Evolutionary conservation across 1,140 invertebrate species (phyloP).

Genomic region (Zaprionus africanus): DNA sequence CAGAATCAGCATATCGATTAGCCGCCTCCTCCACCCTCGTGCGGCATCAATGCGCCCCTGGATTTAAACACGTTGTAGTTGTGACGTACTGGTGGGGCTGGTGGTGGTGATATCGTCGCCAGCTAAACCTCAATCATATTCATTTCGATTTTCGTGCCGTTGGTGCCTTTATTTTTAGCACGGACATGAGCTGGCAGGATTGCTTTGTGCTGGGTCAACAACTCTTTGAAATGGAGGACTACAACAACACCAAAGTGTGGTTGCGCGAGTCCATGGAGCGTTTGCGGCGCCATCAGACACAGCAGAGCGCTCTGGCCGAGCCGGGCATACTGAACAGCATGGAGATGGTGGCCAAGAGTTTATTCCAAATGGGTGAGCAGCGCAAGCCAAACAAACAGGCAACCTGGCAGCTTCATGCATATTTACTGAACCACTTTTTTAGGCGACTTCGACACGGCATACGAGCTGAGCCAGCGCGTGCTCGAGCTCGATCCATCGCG

Average conservation of each 20-base stretch:
- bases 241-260: slow-evolving; percentile 97
- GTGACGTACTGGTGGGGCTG: slow-evolving; percentile 8
- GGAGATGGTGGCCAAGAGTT: slow-evolving; percentile 74
- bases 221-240: slow-evolving; percentile 96
- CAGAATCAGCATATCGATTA: not conserved
- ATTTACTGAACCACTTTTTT: slow-evolving; percentile 74
- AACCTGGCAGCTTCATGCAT: slow-evolving; percentile 32
- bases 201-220: slow-evolving; percentile 98
- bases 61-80: not conserved
- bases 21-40: not conserved
- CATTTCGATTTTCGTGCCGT: slow-evolving; percentile 48
- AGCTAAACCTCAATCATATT: slow-evolving; percentile 43
- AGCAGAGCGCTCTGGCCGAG: slow-evolving; percentile 86
- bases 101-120: not conserved
- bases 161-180: slow-evolving; percentile 76
- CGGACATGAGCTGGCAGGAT: slow-evolving; percentile 91
- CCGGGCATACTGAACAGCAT: slow-evolving; percentile 86
- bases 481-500: slow-evolving; percentile 93
- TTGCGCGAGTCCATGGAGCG: slow-evolving; percentile 94
- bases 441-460: slow-evolving; percentile 92
- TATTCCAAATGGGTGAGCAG: slow-evolving; percentile 86
- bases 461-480: slow-evolving; percentile 95
- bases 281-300: slow-evolving; percentile 74
- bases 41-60: not conserved
- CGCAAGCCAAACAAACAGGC: not conserved